Base-by-base conservation (phyloP, 2,888 invertebrate genomes). In the Cactoblastis cactorum region DNA sequence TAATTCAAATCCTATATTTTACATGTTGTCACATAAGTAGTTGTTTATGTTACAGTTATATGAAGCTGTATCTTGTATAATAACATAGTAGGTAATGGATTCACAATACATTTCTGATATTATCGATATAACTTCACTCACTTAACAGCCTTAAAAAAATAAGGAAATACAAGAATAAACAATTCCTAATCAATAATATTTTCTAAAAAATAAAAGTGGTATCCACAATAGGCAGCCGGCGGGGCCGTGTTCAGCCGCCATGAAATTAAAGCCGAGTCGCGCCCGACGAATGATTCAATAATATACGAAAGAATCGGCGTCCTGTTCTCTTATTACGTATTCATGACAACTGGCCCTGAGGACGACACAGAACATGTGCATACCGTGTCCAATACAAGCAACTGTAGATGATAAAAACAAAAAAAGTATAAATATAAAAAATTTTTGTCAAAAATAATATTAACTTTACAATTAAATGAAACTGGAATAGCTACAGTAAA, bases 221-320 rank as follows among this genome's bases (percentile, higher is more conserved):
- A 70, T 83, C 85, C 85, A 83, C 68, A 81, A 68, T 76, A 62
- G 59, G 62, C n/a, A 58, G 54, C 66, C 59, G 65, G 76, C 67
- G 73, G 77, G 78, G 83, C 80, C 69, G 85, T 87, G 89, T 86
- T 81, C 86, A 88, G 80, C 87, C 84, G 82, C 83, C 89, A 89
- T 89, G 89, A 89, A 89, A 89, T 88, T 89, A 89, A 88, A 88
- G 81, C 83, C 86, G 86, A 86, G 83, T 87, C 85, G 80, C 87
- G 76, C 83, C 86, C 83, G 86, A 89, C 88, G 88, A 89, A 84
- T 89, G 89, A 89, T 89, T 89, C 89, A 88, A 89, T 89, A 89
- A 89, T 89, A 89, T 87, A 88, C 87, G 89, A 88, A 89, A 89
- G 88, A 87, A 88, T 87, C 84, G 83, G 84, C 87, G 81, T 85